Percentiles rank a stretch among this genome's conserved stretches.
Conservation (phyloP, 2,797 vertebrate species). For the Falco concolor region DNA sequence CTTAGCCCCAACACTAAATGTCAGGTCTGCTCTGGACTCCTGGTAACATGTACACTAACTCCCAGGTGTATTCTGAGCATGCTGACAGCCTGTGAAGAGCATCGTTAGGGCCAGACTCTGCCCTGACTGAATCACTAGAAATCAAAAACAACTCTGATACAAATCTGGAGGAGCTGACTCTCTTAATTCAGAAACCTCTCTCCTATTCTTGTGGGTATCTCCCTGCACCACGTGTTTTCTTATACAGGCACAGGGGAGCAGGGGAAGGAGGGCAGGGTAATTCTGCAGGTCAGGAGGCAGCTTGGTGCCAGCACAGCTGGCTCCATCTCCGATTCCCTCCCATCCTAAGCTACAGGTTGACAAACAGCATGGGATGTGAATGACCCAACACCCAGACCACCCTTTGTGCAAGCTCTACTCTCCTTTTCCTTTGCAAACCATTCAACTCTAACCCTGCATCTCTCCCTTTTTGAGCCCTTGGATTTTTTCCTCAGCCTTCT, state of each 20-base stretch:
- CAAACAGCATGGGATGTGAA: not conserved
- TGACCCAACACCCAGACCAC: rapidly evolving
- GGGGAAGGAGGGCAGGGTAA: not conserved
- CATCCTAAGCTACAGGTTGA: not conserved
- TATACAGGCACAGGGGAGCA: not conserved
- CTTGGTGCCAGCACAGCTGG: not conserved
- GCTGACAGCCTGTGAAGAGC: not conserved
- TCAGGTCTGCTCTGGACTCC: not conserved
- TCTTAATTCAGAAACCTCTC: not conserved
- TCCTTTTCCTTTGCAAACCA: not conserved
- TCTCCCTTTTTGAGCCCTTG: not conserved
- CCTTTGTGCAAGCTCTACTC: not conserved
- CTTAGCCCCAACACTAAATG: not conserved
- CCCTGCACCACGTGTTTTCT: not conserved
- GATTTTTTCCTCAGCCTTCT: not conserved
- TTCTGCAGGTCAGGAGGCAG: not conserved
- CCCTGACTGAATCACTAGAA: not conserved
- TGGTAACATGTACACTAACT: not conserved
- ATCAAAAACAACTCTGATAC: not conserved
- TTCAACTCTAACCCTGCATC: not conserved
- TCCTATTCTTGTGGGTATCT: not conserved
- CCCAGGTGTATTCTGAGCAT: not conserved
- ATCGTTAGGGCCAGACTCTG: not conserved
- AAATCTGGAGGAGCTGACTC: not conserved
- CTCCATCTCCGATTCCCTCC: not conserved